A percentile compares a stretch with the other conserved stretches of the same genome.
Evolutionary conservation across 2,888 invertebrate species (phyloP).

Genomic region (Folsomia candida): DNA sequence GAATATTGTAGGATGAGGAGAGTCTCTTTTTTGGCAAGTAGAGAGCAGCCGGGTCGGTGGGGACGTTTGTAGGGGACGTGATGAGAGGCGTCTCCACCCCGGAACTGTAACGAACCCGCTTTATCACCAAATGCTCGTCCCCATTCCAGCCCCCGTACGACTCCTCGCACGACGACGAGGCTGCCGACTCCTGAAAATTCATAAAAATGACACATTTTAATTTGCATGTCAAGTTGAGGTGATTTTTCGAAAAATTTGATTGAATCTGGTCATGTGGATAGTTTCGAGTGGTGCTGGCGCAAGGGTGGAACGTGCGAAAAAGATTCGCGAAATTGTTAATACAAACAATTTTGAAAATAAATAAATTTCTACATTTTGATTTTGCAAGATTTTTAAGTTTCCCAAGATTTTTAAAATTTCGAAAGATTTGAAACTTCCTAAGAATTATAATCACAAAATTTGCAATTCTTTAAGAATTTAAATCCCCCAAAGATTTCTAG

Average conservation of each 20-base stretch:
- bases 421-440: no score
- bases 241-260: neutral
- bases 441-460: no score
- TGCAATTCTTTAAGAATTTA: no score
- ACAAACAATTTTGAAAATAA: no score
- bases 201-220: neutral
- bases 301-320: no score
- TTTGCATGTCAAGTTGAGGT: neutral
- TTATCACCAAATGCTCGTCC: conserved; percentile 46
- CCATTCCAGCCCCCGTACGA: conserved; percentile 21
- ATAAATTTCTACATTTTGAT: no score
- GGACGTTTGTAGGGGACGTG: conserved; percentile 5
- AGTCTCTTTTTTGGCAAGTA: conserved; percentile 49
- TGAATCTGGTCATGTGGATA: neutral
- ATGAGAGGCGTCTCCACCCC: conserved; percentile 25
- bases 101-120: conserved; percentile 42
- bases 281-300: no score
- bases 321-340: no score
- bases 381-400: no score
- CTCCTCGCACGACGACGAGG: conserved; percentile 32
- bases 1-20: conserved; percentile 43
- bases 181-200: conserved; percentile 38
- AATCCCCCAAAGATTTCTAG: no score
- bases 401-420: no score
- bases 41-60: conserved; percentile 19